A percentile compares a stretch with the other conserved stretches of the same genome.
phyloP scores from a whole-genome alignment of 2,797 vertebrate genomes.

The Tangara arthus region DNA sequence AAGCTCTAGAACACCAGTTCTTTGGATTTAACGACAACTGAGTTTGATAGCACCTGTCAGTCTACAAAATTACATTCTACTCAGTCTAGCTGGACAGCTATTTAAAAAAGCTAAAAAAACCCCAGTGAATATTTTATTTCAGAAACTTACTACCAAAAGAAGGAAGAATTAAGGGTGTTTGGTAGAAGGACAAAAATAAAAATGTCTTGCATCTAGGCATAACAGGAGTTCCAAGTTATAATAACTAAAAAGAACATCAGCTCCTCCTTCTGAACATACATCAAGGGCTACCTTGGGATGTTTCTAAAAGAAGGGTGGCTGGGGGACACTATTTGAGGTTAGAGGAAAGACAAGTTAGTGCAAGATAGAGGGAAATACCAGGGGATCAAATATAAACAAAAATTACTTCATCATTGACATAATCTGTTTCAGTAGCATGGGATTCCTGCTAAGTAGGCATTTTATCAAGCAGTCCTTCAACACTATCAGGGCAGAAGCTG shows the following conservation, averaged over 20 bases:
- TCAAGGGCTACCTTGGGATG: neutral
- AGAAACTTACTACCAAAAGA: neutral
- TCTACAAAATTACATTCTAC: neutral
- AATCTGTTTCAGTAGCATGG: rapidly evolving
- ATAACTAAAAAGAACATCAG: neutral
- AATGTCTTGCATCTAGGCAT: neutral
- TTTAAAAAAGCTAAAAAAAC: neutral
- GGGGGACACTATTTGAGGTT: neutral
- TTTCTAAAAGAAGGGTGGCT: neutral
- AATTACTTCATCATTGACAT: neutral
- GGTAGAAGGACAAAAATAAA: neutral
- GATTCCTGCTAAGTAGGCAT: neutral
- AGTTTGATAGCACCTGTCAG: neutral
- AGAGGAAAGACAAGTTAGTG: neutral
- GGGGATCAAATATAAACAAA: neutral
- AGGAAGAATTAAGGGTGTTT: neutral
- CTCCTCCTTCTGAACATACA: neutral
- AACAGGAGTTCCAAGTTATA: neutral
- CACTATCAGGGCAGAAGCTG: neutral
- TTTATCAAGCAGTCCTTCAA: neutral
- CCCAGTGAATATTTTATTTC: neutral
- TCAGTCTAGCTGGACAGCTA: neutral
- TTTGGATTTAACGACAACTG: neutral
- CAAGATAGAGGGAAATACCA: neutral
- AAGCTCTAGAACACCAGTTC: neutral